Conservation (phyloP, 2,797 vertebrate species). For the Manis crassicaudata region DNA sequence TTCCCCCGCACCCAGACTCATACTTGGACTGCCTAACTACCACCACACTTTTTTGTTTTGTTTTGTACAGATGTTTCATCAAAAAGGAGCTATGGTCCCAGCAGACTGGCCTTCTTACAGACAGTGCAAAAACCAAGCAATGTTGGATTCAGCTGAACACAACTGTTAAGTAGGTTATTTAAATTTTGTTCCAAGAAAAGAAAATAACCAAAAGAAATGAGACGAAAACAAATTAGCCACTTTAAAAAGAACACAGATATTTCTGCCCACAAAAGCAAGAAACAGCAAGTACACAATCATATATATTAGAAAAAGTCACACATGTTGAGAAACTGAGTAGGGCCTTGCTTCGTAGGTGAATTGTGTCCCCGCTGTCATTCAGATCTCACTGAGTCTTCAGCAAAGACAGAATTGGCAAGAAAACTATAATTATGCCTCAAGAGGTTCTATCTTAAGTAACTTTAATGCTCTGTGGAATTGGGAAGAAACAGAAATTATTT, state of each 20-base stretch:
- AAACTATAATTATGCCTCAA: slow-evolving; percentile 30
- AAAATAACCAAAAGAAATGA: neutral
- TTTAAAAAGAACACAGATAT: slow-evolving; percentile 2
- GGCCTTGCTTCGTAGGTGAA: neutral
- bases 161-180: neutral
- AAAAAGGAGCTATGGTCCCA: neutral
- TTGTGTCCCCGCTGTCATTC: neutral
- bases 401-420: slow-evolving; percentile 34
- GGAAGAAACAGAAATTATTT: slow-evolving; percentile 46
- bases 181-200: neutral
- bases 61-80: neutral
- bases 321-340: neutral
- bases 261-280: slow-evolving; percentile 16
- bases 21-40: neutral
- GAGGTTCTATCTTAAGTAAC: neutral
- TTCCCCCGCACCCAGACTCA: neutral
- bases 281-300: neutral
- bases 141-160: neutral
- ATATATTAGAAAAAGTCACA: neutral
- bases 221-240: neutral
- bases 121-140: neutral
- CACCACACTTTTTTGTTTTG: neutral
- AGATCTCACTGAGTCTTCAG: neutral
- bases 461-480: slow-evolving; percentile 35
- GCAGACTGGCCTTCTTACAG: neutral